Evolutionary conservation across 1,140 invertebrate genomes (phyloP), one percentile per base, ranked within the genome.

Genomic region (Paraescarpia echinospica): DNA sequence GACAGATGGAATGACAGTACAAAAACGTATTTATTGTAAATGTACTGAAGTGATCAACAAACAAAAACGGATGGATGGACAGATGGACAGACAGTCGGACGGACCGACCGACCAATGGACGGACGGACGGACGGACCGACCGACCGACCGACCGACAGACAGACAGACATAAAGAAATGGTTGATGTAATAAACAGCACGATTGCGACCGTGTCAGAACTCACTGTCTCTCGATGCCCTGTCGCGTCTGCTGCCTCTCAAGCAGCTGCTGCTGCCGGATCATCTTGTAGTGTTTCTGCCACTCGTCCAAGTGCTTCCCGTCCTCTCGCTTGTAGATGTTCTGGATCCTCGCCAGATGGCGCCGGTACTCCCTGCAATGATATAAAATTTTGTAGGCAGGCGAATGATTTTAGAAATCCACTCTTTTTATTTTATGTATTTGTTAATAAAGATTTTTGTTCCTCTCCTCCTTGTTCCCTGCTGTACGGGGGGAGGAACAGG

Each of bases 341-440:
- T 92, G 90, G 91, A 94, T 95, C 12, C 94, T 92, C 27, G 89
- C 89, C 14, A 95, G 59, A 93, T 96, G 95, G 22, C 93, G 94
- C 91, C 94, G 93, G 92, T 94, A 95, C 51, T 92, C 92, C 91
- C 95, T 95, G 92, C 14, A 92, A 93, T 34, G 90, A 93, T 18
- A 77, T 88, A 33, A 92, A 34, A 22, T n/a, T 77, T 31, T 77
- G 48, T 9, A 51, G 8, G 48, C 27, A 77, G 59, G 0, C 22
- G 59, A 51, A 48, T 27, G 9, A 77, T 77, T 77, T 77, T 1
- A 2, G 22, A 27, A 27, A 27, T 1, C 2, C 0, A 18, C 59
- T 27, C 9, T 77, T 27, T 77, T 77, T 14, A 51, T 51, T 51
- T 8, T 18, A 51, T 51, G 18, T 51, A 51, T 51, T 51, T 51